phyloP scores from a whole-genome alignment of 2,797 vertebrate species.

The Macropus fuliginosus region DNA sequence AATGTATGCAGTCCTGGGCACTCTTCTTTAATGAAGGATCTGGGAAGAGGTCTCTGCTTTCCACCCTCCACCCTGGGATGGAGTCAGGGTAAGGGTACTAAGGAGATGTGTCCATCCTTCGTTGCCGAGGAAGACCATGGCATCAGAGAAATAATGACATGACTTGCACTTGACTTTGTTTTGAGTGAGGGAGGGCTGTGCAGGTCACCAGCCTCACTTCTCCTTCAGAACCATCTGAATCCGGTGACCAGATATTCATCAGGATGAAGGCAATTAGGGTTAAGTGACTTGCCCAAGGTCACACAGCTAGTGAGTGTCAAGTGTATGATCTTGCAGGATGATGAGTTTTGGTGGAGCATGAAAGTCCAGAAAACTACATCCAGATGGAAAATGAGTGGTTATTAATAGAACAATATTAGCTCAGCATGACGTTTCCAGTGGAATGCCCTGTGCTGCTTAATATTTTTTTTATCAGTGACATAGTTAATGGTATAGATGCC shows the following conservation, averaged over 20 bases:
- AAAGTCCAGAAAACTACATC: background rate
- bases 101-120: no score
- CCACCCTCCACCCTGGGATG: background rate
- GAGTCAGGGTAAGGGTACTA: background rate
- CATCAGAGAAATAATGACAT: no score
- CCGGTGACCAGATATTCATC: no score
- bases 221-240: no score
- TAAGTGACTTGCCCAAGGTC: no score
- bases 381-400: background rate
- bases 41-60: background rate
- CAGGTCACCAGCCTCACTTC: no score
- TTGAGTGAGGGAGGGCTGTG: no score
- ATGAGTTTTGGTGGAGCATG: background rate
- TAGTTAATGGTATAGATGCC: background rate
- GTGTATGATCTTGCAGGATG: background rate
- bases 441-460: background rate
- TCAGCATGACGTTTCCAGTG: background rate
- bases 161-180: no score
- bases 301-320: no score
- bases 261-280: no score
- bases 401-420: background rate
- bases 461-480: background rate
- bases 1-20: background rate
- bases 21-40: background rate
- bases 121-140: no score